phyloP scores from a whole-genome alignment of 2,113 vertebrate species.

The Tupaia tana region DNA sequence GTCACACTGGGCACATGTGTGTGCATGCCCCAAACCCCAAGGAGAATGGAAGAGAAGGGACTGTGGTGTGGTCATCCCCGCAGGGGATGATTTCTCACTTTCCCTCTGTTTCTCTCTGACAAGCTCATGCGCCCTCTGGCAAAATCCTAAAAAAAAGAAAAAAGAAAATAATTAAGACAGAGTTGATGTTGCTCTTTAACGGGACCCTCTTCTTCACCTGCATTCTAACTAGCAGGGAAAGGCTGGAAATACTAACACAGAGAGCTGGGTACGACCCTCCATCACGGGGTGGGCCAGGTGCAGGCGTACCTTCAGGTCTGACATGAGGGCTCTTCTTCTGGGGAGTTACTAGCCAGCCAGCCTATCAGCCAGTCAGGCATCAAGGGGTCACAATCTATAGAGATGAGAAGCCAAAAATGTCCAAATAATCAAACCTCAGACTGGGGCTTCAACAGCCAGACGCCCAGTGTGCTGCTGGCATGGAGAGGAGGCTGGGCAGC shows the following conservation, averaged over 20 bases:
- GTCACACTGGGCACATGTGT: no score
- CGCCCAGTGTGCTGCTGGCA: background rate
- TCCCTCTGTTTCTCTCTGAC: no score
- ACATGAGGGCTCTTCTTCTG: background rate
- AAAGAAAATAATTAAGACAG: background rate
- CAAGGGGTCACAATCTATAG: background rate
- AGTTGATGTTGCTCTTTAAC: background rate
- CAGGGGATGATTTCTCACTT: no score
- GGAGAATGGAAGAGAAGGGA: no score
- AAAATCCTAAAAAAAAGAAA: no score
- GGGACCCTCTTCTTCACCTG: background rate
- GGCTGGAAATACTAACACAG: background rate
- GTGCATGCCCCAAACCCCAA: no score
- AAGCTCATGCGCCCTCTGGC: no score
- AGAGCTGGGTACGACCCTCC: background rate
- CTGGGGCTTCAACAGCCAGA: no score
- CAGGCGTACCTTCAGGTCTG: background rate
- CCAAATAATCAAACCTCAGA: background rate
- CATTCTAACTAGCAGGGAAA: background rate
- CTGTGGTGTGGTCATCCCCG: no score
- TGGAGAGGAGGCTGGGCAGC: background rate
- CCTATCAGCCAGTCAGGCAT: background rate
- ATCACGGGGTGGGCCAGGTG: fast-evolving
- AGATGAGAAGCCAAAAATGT: background rate
- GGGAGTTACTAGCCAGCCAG: background rate